A percentile compares a stretch with the other conserved stretches of the same genome.
Conservation (phyloP, 2,888 invertebrate genomes). For the Drosophila differens region DNA sequence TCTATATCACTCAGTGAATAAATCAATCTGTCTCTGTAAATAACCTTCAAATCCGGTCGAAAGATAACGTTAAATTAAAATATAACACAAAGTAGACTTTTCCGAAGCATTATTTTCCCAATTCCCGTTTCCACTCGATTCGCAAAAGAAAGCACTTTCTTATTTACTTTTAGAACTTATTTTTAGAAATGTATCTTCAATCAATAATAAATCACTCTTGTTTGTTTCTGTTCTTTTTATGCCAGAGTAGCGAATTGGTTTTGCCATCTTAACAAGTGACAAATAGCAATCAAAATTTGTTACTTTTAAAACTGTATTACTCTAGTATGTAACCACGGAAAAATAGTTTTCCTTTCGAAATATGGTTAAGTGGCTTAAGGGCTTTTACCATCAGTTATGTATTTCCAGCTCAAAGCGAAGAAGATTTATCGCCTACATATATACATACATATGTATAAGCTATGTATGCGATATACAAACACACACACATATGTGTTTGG, state of each 20-base stretch:
- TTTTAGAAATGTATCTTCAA: not conserved
- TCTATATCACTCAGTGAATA: not conserved
- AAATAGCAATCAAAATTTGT: slow-evolving; percentile 14
- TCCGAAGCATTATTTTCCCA: not conserved
- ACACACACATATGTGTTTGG: not conserved
- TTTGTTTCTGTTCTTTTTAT: not conserved
- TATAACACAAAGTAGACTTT: not conserved
- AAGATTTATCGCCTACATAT: slow-evolving; percentile 32
- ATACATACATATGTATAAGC: not conserved
- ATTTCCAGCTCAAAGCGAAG: slow-evolving; percentile 25
- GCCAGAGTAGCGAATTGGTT: not conserved
- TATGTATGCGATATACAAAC: not conserved
- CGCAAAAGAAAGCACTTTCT: not conserved
- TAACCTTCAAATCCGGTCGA: not conserved
- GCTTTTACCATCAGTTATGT: slow-evolving; percentile 42
- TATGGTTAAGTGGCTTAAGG: slow-evolving; percentile 70
- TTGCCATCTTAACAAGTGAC: not conserved
- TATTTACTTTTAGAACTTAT: not conserved
- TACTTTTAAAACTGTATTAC: slow-evolving; percentile 14
- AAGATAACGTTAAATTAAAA: not conserved
- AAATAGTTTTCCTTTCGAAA: slow-evolving; percentile 38
- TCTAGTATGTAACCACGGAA: not conserved
- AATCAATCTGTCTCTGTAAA: not conserved
- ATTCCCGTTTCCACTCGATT: not conserved
- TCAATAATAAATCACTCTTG: not conserved